A percentile compares a stretch with the other conserved stretches of the same genome.
These are phyloP conservation scores for Caiman crocodilus DNA, from an alignment of 2,797 vertebrate species.

Conservation along the genomic window DNA sequence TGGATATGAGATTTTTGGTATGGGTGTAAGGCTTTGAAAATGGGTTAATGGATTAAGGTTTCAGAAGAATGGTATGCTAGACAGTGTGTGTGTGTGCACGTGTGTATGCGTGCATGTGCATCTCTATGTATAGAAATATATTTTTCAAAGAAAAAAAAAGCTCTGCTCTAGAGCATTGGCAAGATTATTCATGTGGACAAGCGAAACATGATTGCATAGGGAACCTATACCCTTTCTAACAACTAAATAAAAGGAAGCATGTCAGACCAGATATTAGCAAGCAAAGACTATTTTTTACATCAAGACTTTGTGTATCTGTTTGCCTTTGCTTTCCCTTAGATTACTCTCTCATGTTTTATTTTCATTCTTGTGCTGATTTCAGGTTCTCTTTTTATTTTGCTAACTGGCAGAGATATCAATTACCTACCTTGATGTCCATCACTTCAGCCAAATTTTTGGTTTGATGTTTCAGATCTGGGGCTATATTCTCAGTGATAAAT, in stretches of 20 bases:
- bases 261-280: fast-evolving
- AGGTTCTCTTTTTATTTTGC: background rate
- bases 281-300: background rate
- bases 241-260: background rate
- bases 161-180: background rate
- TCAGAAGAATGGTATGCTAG: no score
- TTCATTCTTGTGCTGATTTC: background rate
- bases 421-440: background rate
- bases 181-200: background rate
- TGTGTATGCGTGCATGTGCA: no score
- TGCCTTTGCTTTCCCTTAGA: background rate
- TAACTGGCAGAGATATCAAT: background rate
- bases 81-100: no score
- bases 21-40: no score
- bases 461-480: fast-evolving
- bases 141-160: no score
- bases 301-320: background rate
- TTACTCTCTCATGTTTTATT: background rate
- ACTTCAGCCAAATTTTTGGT: background rate
- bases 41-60: no score
- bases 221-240: fast-evolving
- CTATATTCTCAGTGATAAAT: no score
- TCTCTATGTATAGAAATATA: no score
- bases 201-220: fast-evolving
- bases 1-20: no score